These are phyloP conservation scores for Philaenus spumarius DNA, from an alignment of 1,140 invertebrate species.

Conservation along the genomic window DNA sequence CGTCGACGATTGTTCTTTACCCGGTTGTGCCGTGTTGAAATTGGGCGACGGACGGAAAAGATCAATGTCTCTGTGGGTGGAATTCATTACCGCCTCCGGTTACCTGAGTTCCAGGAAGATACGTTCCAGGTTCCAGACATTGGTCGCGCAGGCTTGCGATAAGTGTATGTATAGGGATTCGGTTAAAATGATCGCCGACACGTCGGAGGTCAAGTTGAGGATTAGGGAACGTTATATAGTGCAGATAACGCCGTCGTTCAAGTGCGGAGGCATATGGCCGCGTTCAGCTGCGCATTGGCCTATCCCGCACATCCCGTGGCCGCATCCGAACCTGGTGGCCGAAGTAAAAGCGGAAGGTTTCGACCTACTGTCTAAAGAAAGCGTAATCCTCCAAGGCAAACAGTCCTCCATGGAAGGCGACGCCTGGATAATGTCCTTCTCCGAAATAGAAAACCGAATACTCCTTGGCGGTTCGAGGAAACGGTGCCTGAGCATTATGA, in stretches of 20 bases:
- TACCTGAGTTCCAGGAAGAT: constrained; percentile 91
- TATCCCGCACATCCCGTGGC: constrained; percentile 84
- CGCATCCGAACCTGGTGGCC: constrained; percentile 87
- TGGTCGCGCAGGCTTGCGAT: constrained; percentile 88
- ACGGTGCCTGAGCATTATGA: constrained; percentile 86
- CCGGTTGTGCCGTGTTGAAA: constrained; percentile 89
- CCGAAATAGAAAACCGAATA: constrained; percentile 88
- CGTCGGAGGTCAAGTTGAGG: constrained; percentile 77
- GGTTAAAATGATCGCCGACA: constrained; percentile 90
- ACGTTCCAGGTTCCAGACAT: constrained; percentile 82
- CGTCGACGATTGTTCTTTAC: constrained; percentile 88
- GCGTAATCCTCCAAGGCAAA: constrained; percentile 78
- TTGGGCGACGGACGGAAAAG: constrained; percentile 88
- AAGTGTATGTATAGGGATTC: constrained; percentile 83
- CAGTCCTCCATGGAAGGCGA: constrained; percentile 96
- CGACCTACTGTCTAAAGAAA: constrained; percentile 90
- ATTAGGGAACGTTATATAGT: constrained; percentile 82
- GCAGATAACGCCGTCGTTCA: constrained; percentile 87
- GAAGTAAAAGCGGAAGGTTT: constrained; percentile 98
- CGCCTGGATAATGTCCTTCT: constrained; percentile 93
- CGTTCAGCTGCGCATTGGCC: constrained; percentile 94
- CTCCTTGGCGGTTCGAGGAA: constrained; percentile 81
- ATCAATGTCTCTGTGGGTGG: constrained; percentile 95
- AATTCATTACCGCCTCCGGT: constrained; percentile 92
- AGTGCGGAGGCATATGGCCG: constrained; percentile 91